Conservation (phyloP, 2,797 vertebrate species). For the Pagetopsis macropterus region DNA sequence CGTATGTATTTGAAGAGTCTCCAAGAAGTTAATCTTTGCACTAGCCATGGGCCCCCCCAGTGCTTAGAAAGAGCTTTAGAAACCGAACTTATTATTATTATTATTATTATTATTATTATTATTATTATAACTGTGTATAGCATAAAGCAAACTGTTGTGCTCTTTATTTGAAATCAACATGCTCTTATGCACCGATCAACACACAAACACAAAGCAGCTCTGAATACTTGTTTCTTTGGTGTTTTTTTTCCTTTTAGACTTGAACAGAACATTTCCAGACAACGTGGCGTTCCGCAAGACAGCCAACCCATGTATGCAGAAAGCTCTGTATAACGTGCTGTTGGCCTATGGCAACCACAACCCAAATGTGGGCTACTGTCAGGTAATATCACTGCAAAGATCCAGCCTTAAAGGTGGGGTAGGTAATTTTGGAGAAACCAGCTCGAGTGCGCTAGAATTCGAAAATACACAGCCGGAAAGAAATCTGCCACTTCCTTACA, state of each 20-base stretch:
- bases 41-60: too few relatives aligned
- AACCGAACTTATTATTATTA: too few relatives aligned
- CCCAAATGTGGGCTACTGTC: conserved; percentile 92
- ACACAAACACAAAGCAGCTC: background rate
- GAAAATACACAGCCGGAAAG: too few relatives aligned
- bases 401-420: background rate
- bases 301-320: conserved; percentile 88
- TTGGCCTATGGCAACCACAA: conserved; percentile 93
- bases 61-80: too few relatives aligned
- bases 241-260: conserved; percentile 79
- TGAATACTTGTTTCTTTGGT: background rate
- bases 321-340: conserved; percentile 90
- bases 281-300: conserved; percentile 90
- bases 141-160: too few relatives aligned
- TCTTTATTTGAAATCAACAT: background rate
- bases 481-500: too few relatives aligned
- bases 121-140: too few relatives aligned
- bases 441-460: too few relatives aligned
- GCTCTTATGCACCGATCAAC: background rate
- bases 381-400: conserved; percentile 81
- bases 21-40: too few relatives aligned
- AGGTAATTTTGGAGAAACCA: too few relatives aligned
- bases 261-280: conserved; percentile 97
- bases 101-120: too few relatives aligned
- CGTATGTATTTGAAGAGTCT: background rate